phyloP scores from a whole-genome alignment of 2,113 vertebrate genomes.

The Muntiacus muntjak region DNA sequence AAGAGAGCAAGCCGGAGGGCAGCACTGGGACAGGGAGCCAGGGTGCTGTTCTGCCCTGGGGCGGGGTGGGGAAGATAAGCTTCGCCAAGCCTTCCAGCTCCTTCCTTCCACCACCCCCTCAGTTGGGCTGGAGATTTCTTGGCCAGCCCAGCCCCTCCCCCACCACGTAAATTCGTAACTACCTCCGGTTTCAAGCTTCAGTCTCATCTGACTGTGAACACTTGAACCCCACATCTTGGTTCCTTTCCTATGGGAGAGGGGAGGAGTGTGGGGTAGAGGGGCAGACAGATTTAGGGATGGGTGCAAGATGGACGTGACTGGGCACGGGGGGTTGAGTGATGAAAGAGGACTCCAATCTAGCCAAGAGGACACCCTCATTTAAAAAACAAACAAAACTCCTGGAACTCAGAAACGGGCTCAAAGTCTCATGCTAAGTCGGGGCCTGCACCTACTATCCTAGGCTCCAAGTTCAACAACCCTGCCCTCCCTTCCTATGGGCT shows the following conservation, averaged over 20 bases:
- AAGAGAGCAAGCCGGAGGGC: not conserved
- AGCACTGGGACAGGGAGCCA: too few species aligned
- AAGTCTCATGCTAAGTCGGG: not conserved
- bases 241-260: not conserved
- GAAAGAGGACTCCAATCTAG: not conserved
- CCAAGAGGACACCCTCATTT: not conserved
- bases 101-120: not conserved
- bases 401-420: not conserved
- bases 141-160: not conserved
- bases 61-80: not conserved
- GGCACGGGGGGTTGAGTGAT: not conserved
- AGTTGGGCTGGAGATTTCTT: not conserved
- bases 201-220: conserved; percentile 10
- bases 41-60: not conserved
- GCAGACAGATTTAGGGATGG: not conserved
- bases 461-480: not conserved
- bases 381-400: not conserved
- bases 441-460: not conserved
- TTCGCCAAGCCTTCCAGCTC: not conserved
- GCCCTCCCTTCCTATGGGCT: not conserved
- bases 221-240: not conserved
- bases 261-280: not conserved
- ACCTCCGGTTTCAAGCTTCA: not conserved
- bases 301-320: not conserved
- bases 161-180: not conserved